Percentiles rank a stretch among this genome's conserved stretches.
These are phyloP conservation scores for Setophaga kirtlandii DNA, from an alignment of 2,113 vertebrate species.

Conservation along the genomic window DNA sequence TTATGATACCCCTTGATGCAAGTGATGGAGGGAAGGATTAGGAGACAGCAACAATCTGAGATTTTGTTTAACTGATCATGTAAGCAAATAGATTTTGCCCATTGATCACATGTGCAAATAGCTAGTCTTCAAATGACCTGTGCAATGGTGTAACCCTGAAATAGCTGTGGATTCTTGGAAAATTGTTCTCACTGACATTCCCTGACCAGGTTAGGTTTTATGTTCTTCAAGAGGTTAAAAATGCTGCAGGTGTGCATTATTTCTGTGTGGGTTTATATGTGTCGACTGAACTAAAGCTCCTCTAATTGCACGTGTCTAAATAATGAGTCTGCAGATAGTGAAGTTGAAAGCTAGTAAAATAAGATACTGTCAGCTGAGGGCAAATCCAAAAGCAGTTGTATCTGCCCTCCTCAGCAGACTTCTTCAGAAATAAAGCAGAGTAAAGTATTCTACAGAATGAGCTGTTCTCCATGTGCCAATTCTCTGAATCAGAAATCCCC, in stretches of 20 bases:
- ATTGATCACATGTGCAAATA: not conserved
- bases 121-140: not conserved
- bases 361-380: not conserved
- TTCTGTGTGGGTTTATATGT: not conserved
- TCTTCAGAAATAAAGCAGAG: not conserved
- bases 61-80: not conserved
- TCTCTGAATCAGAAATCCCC: not conserved
- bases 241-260: not conserved
- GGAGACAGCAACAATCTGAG: not conserved
- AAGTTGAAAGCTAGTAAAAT: not conserved
- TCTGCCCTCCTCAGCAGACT: constrained; percentile 4
- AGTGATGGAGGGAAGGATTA: not conserved
- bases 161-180: not conserved
- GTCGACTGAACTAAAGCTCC: not conserved
- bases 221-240: not conserved
- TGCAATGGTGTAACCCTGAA: not conserved
- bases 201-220: not conserved
- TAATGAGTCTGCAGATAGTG: not conserved
- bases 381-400: not conserved
- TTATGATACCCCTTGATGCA: not conserved
- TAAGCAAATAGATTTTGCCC: not conserved
- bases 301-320: not conserved
- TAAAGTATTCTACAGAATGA: not conserved
- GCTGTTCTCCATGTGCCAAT: not conserved
- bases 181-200: not conserved